Percentiles rank a stretch among this genome's conserved stretches.
Conservation (phyloP, 2,888 invertebrate species). For the Erebia epiphron region DNA sequence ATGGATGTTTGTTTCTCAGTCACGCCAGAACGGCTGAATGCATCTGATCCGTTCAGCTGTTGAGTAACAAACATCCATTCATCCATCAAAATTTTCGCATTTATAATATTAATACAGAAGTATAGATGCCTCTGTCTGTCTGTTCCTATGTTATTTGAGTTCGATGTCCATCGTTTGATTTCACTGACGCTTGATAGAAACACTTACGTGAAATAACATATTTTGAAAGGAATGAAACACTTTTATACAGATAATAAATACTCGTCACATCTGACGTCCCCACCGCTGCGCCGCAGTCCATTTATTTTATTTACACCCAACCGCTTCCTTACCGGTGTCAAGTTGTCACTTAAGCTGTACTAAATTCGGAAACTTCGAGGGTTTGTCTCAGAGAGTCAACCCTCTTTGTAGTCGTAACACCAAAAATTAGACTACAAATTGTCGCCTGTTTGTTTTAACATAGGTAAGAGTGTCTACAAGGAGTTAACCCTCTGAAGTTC, state of each 20-base stretch:
- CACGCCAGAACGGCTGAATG: too few species aligned
- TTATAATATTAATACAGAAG: too few species aligned
- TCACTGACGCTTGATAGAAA: too few species aligned
- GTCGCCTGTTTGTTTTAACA: constrained; percentile 7
- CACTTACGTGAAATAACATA: too few species aligned
- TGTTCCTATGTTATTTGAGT: too few species aligned
- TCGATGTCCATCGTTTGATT: too few species aligned
- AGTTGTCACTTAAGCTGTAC: constrained; percentile 14
- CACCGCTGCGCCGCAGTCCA: constrained; percentile 1
- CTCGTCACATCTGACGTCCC: constrained; percentile 5
- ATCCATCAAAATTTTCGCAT: too few species aligned
- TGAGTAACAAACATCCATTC: too few species aligned
- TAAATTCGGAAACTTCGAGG: constrained; percentile 13
- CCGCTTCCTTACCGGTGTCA: constrained; percentile 15
- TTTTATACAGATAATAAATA: neutral
- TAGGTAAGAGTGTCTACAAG: neutral
- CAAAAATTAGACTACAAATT: constrained; percentile 4
- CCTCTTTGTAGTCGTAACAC: constrained; percentile 1
- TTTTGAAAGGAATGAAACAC: neutral
- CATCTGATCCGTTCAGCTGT: too few species aligned
- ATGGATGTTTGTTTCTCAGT: too few species aligned
- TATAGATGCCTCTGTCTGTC: too few species aligned
- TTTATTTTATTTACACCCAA: constrained; percentile 15
- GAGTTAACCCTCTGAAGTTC: neutral
- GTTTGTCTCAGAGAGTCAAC: constrained; percentile 5